Evolutionary conservation across 1,140 invertebrate species (phyloP).

Genomic region (Ips nitidus): DNA sequence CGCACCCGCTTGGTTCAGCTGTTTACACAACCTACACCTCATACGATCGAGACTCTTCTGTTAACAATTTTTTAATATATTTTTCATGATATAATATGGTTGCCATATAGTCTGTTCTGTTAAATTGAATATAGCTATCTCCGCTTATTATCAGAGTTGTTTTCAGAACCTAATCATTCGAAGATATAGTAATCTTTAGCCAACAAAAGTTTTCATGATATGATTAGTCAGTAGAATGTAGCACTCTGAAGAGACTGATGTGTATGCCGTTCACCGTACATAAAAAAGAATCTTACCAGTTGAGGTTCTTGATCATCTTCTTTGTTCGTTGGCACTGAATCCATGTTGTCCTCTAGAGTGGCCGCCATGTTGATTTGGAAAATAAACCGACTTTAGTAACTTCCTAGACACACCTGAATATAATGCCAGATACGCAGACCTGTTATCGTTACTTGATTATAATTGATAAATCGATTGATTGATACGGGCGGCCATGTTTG

Average conservation of each 20-base stretch:
- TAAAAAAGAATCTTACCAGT: neutral
- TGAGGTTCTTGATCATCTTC: neutral
- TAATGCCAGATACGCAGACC: too few relatives aligned
- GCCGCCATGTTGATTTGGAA: neutral
- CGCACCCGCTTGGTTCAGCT: constrained; percentile 5
- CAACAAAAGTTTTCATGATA: constrained; percentile 11
- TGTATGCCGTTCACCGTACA: neutral
- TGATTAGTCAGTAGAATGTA: constrained; percentile 13
- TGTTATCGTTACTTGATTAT: too few relatives aligned
- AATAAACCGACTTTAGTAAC: neutral
- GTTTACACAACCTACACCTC: constrained; percentile 1
- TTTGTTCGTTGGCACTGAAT: neutral
- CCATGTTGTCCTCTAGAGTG: neutral
- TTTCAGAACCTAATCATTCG: constrained; percentile 17
- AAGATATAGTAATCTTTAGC: constrained; percentile 29
- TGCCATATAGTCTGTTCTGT: constrained; percentile 11
- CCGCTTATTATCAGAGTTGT: constrained; percentile 15
- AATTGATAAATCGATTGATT: constrained; percentile 12
- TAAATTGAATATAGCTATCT: constrained; percentile 16
- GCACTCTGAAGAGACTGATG: constrained; percentile 13
- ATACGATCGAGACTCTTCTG: neutral
- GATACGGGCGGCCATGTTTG: neutral
- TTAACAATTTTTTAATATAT: neutral
- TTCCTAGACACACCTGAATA: too few relatives aligned
- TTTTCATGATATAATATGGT: neutral